A percentile compares a stretch with the other conserved stretches of the same genome.
These are phyloP conservation scores for Opisthograptis luteolata DNA, from an alignment of 2,888 invertebrate genomes.

Conservation along the genomic window DNA sequence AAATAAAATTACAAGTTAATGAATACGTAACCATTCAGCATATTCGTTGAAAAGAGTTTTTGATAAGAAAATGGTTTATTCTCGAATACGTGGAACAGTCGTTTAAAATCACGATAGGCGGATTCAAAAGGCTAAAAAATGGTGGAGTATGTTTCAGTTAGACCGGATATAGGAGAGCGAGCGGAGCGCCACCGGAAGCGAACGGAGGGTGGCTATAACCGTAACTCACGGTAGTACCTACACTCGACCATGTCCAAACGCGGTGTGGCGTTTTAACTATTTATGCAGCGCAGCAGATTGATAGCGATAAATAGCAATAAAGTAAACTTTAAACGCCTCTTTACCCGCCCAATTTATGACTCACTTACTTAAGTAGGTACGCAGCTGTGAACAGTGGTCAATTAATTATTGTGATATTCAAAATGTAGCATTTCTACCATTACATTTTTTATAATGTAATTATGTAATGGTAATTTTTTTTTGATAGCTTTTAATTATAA, in stretches of 20 bases:
- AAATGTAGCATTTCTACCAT: too few species aligned
- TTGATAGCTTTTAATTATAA: too few species aligned
- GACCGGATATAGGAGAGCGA: constrained; percentile 57
- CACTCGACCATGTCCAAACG: constrained; percentile 56
- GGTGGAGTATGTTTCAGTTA: constrained; percentile 43
- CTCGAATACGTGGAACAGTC: constrained; percentile 10
- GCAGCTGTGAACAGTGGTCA: not conserved
- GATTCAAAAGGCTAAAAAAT: constrained; percentile 32
- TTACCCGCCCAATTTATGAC: constrained; percentile 18
- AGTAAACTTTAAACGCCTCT: constrained; percentile 40
- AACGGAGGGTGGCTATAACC: constrained; percentile 58
- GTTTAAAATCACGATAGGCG: constrained; percentile 6
- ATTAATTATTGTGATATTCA: too few species aligned
- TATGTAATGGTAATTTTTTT: too few species aligned
- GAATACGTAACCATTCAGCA: too few species aligned
- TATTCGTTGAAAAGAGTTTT: too few species aligned
- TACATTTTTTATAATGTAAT: too few species aligned
- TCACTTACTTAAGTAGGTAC: not conserved
- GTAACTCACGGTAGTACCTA: constrained; percentile 59
- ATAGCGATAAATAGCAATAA: constrained; percentile 56
- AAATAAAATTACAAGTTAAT: too few species aligned
- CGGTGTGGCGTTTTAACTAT: constrained; percentile 63
- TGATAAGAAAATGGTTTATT: too few species aligned
- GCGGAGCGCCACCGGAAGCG: constrained; percentile 51
- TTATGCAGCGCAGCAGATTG: constrained; percentile 60